Conservation (phyloP, 53 echinoderm and acorn worm species). For the Patiria pectinifera region DNA sequence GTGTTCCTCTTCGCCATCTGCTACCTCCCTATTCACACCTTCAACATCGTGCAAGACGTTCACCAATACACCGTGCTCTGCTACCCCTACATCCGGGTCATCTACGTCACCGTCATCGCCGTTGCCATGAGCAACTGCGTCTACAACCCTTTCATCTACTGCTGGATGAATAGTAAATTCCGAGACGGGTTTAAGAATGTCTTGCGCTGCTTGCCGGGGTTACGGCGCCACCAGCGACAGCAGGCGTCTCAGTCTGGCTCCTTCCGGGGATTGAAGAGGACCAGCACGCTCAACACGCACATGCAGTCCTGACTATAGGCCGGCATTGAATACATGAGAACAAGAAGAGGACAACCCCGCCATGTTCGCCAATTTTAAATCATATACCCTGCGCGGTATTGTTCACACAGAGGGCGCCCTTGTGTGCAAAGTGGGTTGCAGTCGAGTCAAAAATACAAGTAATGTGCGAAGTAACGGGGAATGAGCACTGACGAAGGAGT, state of each 20-base stretch:
- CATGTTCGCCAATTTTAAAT: no score
- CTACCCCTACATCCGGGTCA: conserved; percentile 78
- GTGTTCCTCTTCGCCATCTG: conserved; percentile 92
- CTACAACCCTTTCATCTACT: conserved; percentile 96
- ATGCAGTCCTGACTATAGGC: conserved; percentile 66
- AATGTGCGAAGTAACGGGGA: no score
- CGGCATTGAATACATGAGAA: background rate
- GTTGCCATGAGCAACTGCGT: conserved; percentile 96
- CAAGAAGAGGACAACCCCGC: background rate
- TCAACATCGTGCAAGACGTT: conserved; percentile 86
- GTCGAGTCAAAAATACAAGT: no score
- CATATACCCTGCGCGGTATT: no score
- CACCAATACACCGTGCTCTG: conserved; percentile 51
- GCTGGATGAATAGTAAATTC: conserved; percentile 97
- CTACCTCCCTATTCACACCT: conserved; percentile 93
- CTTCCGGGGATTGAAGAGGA: conserved; percentile 44
- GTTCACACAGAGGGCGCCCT: no score
- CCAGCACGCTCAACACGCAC: conserved; percentile 50
- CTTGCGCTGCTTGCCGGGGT: conserved; percentile 83
- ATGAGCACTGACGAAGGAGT: no score
- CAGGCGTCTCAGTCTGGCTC: conserved; percentile 36
- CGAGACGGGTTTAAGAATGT: conserved; percentile 90
- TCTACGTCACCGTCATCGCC: conserved; percentile 67
- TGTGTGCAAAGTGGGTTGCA: no score
- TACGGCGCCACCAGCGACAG: conserved; percentile 16